Conservation (phyloP, 2,113 vertebrate species). For the Myrmophylax atrothorax region DNA sequence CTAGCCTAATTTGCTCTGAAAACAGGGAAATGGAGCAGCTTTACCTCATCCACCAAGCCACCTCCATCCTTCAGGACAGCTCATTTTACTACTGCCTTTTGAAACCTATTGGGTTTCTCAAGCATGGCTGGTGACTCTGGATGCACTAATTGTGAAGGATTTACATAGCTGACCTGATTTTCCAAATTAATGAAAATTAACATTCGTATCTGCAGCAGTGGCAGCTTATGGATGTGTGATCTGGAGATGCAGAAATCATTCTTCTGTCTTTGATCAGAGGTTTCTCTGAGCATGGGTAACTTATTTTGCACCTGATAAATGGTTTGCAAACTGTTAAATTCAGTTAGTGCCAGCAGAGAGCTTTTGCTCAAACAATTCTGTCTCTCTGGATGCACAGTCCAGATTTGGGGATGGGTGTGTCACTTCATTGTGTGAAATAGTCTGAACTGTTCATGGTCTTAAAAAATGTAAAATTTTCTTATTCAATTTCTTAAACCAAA, state of each 20-base stretch:
- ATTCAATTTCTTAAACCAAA: neutral
- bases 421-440: neutral
- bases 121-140: neutral
- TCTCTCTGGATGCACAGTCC: rapidly evolving
- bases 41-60: neutral
- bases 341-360: neutral
- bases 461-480: neutral
- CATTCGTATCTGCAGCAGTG: neutral
- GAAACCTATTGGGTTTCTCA: neutral
- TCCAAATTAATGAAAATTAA: neutral
- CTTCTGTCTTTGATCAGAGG: neutral
- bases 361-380: neutral
- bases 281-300: neutral
- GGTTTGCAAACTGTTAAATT: neutral
- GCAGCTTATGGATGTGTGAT: neutral
- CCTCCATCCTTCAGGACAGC: neutral
- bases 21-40: neutral
- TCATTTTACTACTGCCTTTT: neutral
- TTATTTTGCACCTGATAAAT: neutral
- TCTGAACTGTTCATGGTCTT: neutral
- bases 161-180: neutral
- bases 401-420: neutral
- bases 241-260: neutral
- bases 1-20: neutral
- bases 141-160: neutral